These are phyloP conservation scores for Lasioglossum vierecki DNA, from an alignment of 2,888 invertebrate genomes.

Conservation along the genomic window DNA sequence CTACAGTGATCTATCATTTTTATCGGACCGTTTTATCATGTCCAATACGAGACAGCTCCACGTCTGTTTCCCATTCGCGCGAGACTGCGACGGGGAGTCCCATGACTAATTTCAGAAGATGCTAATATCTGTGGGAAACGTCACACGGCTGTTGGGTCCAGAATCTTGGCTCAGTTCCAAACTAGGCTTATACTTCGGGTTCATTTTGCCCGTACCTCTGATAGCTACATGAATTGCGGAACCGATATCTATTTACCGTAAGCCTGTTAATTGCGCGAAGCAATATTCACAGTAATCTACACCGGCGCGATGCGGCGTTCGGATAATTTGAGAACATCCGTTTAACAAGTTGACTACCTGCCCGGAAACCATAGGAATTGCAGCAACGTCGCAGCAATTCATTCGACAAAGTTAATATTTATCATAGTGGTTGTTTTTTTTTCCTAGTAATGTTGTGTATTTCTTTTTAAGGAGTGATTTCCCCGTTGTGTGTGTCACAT, in stretches of 20 bases:
- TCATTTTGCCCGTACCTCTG: conserved; percentile 29
- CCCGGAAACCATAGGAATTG: neutral
- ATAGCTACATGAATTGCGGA: neutral
- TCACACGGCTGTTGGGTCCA: conserved; percentile 6
- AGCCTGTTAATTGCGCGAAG: conserved; percentile 17
- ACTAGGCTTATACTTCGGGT: conserved; percentile 22
- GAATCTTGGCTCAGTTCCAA: conserved; percentile 10
- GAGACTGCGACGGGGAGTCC: conserved; percentile 5
- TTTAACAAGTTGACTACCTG: neutral
- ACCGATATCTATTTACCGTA: conserved; percentile 35
- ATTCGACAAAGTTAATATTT: neutral
- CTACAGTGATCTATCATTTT: neutral
- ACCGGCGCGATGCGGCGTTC: neutral
- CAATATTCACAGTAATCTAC: neutral
- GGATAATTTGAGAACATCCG: neutral
- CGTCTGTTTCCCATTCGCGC: neutral
- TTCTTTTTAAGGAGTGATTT: too few relatives aligned
- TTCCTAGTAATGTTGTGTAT: too few relatives aligned
- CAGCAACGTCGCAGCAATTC: neutral
- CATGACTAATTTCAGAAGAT: conserved; percentile 34
- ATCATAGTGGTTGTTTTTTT: neutral
- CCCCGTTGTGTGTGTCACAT: too few relatives aligned
- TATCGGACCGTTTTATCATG: neutral
- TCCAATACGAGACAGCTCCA: neutral
- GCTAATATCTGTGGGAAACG: conserved; percentile 23